Base-by-base conservation (phyloP, 35 echinoderm and acorn worm species). In the Apostichopus japonicus region DNA sequence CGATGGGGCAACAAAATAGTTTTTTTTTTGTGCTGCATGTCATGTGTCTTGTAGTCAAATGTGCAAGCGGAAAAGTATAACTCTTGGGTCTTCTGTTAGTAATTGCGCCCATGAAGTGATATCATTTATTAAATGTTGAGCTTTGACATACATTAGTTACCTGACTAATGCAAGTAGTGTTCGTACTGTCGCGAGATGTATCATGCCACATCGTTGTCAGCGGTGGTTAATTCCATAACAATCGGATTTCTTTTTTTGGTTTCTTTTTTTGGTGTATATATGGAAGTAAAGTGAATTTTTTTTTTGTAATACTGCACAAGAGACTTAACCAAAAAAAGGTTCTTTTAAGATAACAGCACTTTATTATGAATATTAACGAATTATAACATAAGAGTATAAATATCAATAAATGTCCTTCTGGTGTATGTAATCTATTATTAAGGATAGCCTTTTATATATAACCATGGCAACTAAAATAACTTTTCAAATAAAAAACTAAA, bases 1-100 rank as follows among this genome's bases (percentile, higher is more conserved):
- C 15, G 79, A 56, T 56, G 79, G 54, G 44, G 44, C 2, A 89
- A 89, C 21, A 0, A 89, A 72, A 15, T 67, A 72, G 67, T 63
- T 72, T 87, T 63, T 17, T 87, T 63, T 72, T 54, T 82, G 33
- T 73, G 56, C 86, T 89, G 86, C 86, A 89, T 89, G 86, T 89
- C 86, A 75, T 75, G 27, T 72, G 61, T 89, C 61, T 62, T 25
- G 10, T 67, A 72, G 86, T 89, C 16, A 54, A 65, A 67, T 67
- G 86, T 89, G 86, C 56, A 73, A 89, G 17, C 71, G 22, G 21
- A 19, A 21, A 19, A 23, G 17, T 19, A 23, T 19, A 75, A 19
- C 2, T 44, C 33, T 44, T 75, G 6, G n/a, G n/a, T 13, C 57
- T 61, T 61, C 33, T 44, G 0, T n/a, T 75, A 19, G n/a, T 75